Base-by-base conservation (phyloP, 2,797 vertebrate genomes). In the Thunnus albacares region DNA sequence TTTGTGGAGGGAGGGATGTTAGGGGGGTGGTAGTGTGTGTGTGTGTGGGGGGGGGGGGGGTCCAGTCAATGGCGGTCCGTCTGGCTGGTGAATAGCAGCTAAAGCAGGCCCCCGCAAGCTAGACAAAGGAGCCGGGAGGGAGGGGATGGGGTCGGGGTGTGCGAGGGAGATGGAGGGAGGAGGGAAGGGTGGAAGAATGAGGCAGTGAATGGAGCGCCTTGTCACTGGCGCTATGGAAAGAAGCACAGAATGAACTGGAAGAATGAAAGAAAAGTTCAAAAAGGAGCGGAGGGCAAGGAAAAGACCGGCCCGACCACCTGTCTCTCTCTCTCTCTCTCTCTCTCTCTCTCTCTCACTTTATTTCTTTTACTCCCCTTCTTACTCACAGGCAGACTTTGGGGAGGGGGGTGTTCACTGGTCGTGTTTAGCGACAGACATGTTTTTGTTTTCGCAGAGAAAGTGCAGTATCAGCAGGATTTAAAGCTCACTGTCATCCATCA, bases 1-100 rank as follows among this genome's bases (percentile, higher is more conserved):
- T 92, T 89, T 82, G 85, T 67, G 76, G 84, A 86, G 86, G 80
- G 85, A 85, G 84, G 90, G 89, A 79, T 86, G 88, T 70, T 67
- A 3, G 35, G 59, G 74, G 76, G 67, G 38, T 47, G 61, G 57
- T 57, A 57, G 59, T 49, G 45, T 49, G 45, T 18, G 17, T 49
- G 45, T 49, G 45, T 18, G 45, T 18, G 14, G 10, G 67, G 85
- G 75, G 45, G 30, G 73, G 81, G 92, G 89, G 89, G 88, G 68
- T 93, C 93, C 94, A 94, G 95, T 95, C 95, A 96, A 95, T 96
- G 94, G 95, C 87, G 79, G 90, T 90, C 93, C 93, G 95, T 96
- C 95, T 96, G 96, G 95, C 90, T 92, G 89, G 85, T 96, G 95
- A 96, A 96, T 96, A 95, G 95, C 89, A 90, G 90, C 93, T 89